These are phyloP conservation scores for Tretioscincus oriximinensis DNA, from an alignment of 2,113 vertebrate genomes.

Conservation along the genomic window DNA sequence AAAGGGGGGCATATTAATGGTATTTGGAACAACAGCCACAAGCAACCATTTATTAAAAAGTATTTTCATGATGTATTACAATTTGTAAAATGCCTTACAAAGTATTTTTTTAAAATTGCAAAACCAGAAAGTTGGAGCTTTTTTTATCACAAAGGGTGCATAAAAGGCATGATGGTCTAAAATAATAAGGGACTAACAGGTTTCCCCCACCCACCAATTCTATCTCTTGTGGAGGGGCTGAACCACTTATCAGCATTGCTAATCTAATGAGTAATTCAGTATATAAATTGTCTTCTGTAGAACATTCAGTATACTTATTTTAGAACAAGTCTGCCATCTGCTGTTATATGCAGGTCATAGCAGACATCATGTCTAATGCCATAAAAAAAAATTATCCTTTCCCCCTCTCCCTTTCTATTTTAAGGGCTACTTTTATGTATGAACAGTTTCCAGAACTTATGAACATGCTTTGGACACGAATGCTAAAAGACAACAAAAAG, in stretches of 20 bases:
- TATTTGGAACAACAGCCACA: neutral
- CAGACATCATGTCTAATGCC: constrained; percentile 7
- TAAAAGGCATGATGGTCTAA: constrained; percentile 12
- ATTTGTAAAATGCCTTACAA: neutral
- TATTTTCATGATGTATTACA: neutral
- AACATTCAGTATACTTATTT: neutral
- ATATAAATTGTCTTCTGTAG: neutral
- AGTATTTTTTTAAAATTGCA: constrained; percentile 3
- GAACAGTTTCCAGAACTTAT: constrained; percentile 98
- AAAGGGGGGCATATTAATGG: constrained; percentile 1
- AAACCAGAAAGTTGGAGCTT: neutral
- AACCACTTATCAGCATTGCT: constrained; percentile 14
- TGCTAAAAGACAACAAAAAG: constrained; percentile 99
- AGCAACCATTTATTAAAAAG: constrained; percentile 10
- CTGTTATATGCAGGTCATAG: constrained; percentile 56
- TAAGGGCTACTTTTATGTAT: constrained; percentile 95
- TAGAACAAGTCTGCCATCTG: constrained; percentile 77
- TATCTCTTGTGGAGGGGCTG: neutral
- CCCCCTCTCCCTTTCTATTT: constrained; percentile 42
- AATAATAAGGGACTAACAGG: neutral
- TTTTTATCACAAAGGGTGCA: constrained; percentile 12
- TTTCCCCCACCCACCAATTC: neutral
- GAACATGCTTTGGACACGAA: constrained; percentile 98
- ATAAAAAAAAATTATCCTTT: neutral
- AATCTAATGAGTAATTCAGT: constrained; percentile 13